Percentiles rank a stretch among this genome's conserved stretches.
These are phyloP conservation scores for Anthophora plumipes DNA, from an alignment of 2,888 invertebrate species.

Conservation along the genomic window DNA sequence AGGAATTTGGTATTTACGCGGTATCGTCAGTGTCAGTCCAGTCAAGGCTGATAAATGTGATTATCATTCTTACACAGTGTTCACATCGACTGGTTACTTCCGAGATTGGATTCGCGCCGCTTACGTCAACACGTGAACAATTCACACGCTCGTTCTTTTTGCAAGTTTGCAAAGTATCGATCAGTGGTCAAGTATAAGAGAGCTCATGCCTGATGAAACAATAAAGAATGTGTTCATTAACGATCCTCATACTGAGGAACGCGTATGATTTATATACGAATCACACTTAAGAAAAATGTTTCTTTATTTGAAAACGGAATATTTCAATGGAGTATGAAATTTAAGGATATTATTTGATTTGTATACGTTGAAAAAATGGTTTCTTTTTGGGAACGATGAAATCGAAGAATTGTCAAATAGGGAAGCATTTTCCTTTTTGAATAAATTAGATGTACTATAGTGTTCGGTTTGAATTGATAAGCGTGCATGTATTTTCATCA, in stretches of 20 bases:
- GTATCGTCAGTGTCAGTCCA: conserved; percentile 73
- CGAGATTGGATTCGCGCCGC: conserved; percentile 68
- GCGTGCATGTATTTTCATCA: neutral
- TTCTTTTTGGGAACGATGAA: no score
- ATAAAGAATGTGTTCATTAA: neutral
- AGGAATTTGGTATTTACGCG: conserved; percentile 72
- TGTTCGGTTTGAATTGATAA: no score
- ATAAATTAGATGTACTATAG: no score
- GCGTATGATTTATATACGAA: neutral
- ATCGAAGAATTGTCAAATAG: no score
- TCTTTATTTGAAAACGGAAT: no score
- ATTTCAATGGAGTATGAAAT: no score
- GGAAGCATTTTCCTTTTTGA: no score
- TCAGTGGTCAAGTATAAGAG: neutral
- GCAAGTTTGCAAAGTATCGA: conserved; percentile 10
- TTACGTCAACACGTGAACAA: conserved; percentile 58
- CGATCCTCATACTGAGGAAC: neutral
- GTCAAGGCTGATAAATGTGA: conserved; percentile 60
- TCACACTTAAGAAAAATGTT: no score
- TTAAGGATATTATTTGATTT: no score
- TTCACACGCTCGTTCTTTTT: neutral
- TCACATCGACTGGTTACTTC: conserved; percentile 68
- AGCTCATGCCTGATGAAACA: no score
- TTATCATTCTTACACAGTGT: conserved; percentile 69
- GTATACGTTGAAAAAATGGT: no score